Percentiles rank a stretch among this genome's conserved stretches.
phyloP scores from a whole-genome alignment of 2,888 invertebrate species.

The Zonitis immaculata region DNA sequence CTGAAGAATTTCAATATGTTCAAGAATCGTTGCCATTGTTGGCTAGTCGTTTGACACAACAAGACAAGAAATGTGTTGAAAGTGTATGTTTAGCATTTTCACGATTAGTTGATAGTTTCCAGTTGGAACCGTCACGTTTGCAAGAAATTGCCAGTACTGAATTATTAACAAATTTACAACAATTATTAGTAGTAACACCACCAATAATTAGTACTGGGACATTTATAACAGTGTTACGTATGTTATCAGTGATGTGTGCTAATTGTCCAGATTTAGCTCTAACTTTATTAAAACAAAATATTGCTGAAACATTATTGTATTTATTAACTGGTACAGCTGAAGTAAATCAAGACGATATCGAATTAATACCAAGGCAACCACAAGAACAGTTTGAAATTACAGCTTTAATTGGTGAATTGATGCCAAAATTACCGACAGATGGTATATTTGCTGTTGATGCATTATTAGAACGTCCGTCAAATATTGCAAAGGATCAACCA shows the following conservation, averaged over 20 bases:
- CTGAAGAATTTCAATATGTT: conserved; percentile 92
- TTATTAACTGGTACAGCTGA: conserved; percentile 84
- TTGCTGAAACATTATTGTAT: conserved; percentile 92
- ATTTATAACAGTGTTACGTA: conserved; percentile 93
- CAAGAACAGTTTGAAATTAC: conserved; percentile 98
- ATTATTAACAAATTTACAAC: conserved; percentile 88
- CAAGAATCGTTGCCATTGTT: conserved; percentile 81
- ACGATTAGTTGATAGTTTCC: conserved; percentile 93
- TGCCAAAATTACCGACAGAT: conserved; percentile 93
- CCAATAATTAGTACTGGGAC: conserved; percentile 93
- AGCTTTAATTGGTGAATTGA: conserved; percentile 91
- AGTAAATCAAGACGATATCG: conserved; percentile 60
- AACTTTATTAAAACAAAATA: conserved; percentile 87
- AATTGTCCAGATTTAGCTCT: conserved; percentile 93
- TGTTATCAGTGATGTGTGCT: conserved; percentile 94
- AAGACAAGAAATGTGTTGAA: conserved; percentile 98
- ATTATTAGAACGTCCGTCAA: conserved; percentile 71
- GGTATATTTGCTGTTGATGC: conserved; percentile 94
- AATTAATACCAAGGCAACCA: conserved; percentile 76
- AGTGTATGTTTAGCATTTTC: conserved; percentile 96
- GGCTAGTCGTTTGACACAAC: conserved; percentile 72
- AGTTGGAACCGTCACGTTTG: conserved; percentile 81
- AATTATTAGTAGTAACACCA: conserved; percentile 88
- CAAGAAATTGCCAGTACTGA: conserved; percentile 93
- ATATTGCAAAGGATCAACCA: conserved; percentile 67